These are phyloP conservation scores for Adela reaumurella DNA, from an alignment of 2,888 invertebrate genomes.

Conservation along the genomic window DNA sequence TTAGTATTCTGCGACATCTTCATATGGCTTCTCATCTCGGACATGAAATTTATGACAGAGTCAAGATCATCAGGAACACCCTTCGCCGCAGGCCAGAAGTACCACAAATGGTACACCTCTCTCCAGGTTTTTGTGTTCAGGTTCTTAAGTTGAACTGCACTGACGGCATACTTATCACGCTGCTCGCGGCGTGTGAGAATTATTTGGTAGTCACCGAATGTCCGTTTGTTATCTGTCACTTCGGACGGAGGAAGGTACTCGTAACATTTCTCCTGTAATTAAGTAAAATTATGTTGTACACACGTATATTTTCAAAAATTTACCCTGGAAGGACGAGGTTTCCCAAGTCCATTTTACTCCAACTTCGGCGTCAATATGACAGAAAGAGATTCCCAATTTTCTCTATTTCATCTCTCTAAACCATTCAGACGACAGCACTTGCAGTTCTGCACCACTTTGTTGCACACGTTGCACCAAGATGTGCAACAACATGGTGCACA, in stretches of 20 bases:
- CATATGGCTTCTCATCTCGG: conserved; percentile 70
- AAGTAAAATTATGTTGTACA: no score
- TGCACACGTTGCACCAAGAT: no score
- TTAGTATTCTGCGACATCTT: conserved; percentile 48
- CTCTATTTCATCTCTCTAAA: no score
- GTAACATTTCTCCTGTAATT: conserved; percentile 76
- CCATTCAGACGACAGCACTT: no score
- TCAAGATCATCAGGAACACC: conserved; percentile 82
- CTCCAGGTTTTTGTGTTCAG: conserved; percentile 77
- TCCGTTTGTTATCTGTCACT: conserved; percentile 82
- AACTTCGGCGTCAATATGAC: no score
- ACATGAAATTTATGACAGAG: conserved; percentile 80
- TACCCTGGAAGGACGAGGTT: no score
- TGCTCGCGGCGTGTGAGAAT: conserved; percentile 86
- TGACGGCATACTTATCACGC: conserved; percentile 87
- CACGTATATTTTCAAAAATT: no score
- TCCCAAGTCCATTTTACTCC: no score
- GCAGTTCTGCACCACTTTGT: no score
- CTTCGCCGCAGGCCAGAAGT: conserved; percentile 88
- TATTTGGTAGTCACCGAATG: conserved; percentile 85
- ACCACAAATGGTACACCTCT: conserved; percentile 90
- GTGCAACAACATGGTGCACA: no score
- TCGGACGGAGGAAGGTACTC: conserved; percentile 91
- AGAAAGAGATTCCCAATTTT: no score
- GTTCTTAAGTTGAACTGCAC: conserved; percentile 79